Percentiles rank a stretch among this genome's conserved stretches.
Evolutionary conservation across 2,797 vertebrate genomes (phyloP).

Genomic region (Hippocampus kuda): DNA sequence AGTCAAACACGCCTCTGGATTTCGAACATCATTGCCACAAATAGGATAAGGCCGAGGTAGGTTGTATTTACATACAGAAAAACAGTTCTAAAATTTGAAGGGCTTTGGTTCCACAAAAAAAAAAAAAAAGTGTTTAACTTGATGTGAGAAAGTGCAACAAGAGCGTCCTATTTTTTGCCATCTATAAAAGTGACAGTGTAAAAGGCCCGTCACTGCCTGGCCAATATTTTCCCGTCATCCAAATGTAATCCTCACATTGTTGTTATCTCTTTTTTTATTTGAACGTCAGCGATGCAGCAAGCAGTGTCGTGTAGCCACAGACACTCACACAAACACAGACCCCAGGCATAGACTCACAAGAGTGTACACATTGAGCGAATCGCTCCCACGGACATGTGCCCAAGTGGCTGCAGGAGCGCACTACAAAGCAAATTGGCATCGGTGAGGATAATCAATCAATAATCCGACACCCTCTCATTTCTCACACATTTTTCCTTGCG

Average conservation of each 20-base stretch:
- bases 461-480: slow-evolving; percentile 20
- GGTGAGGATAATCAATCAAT: slow-evolving; percentile 47
- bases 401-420: slow-evolving; percentile 8
- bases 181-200: slow-evolving; percentile 45
- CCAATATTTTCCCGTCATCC: slow-evolving; percentile 28
- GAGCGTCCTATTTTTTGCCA: slow-evolving; percentile 21
- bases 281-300: slow-evolving; percentile 19
- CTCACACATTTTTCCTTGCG: slow-evolving; percentile 36
- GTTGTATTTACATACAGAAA: not conserved
- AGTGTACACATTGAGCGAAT: slow-evolving; percentile 16
- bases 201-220: slow-evolving; percentile 42
- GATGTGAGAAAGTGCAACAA: slow-evolving; percentile 8
- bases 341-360: slow-evolving; percentile 2
- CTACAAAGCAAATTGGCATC: slow-evolving; percentile 18
- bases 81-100: not conserved
- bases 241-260: slow-evolving; percentile 20
- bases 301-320: not conserved
- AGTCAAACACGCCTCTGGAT: not conserved
- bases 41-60: not conserved
- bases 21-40: not conserved
- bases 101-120: not conserved
- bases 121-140: not conserved
- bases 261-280: slow-evolving; percentile 24
- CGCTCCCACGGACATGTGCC: slow-evolving; percentile 11
- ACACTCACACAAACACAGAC: slow-evolving; percentile 6